Percentiles rank a stretch among this genome's conserved stretches.
Evolutionary conservation across 2,888 invertebrate species (phyloP).

Genomic region (Agrilus biguttatus): DNA sequence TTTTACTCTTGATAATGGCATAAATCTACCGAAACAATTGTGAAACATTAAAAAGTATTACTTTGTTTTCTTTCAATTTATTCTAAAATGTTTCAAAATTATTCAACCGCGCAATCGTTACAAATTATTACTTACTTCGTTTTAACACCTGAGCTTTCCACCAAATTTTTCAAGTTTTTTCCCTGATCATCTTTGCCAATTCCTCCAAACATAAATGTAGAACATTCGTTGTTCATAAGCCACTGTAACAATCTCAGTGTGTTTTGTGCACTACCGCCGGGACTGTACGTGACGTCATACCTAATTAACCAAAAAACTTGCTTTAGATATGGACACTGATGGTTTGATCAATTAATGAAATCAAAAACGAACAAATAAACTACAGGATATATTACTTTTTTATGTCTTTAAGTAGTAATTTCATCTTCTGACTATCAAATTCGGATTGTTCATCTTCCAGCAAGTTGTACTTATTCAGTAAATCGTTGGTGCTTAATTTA

Average conservation of each 20-base stretch:
- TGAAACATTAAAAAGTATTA: too few species aligned
- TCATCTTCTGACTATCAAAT: constrained; percentile 19
- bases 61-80: too few species aligned
- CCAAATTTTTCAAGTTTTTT: constrained; percentile 24
- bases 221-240: constrained; percentile 17
- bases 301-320: constrained; percentile 13
- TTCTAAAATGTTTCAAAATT: too few species aligned
- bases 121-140: constrained; percentile 20
- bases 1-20: too few species aligned
- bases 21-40: too few species aligned
- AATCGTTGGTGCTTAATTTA: constrained; percentile 15
- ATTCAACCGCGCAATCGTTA: too few species aligned
- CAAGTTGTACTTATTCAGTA: constrained; percentile 27
- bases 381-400: background rate
- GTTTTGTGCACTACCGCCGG: constrained; percentile 38
- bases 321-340: background rate
- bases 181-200: constrained; percentile 37
- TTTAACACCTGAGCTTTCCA: constrained; percentile 29
- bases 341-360: background rate
- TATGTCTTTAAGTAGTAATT: constrained; percentile 19
- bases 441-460: constrained; percentile 28
- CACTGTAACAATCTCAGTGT: constrained; percentile 34
- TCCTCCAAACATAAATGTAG: constrained; percentile 34
- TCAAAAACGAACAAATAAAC: too few species aligned
- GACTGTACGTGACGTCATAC: constrained; percentile 14